Percentiles rank a stretch among this genome's conserved stretches.
These are phyloP conservation scores for Uria aalge DNA, from an alignment of 2,113 vertebrate genomes.

Conservation along the genomic window DNA sequence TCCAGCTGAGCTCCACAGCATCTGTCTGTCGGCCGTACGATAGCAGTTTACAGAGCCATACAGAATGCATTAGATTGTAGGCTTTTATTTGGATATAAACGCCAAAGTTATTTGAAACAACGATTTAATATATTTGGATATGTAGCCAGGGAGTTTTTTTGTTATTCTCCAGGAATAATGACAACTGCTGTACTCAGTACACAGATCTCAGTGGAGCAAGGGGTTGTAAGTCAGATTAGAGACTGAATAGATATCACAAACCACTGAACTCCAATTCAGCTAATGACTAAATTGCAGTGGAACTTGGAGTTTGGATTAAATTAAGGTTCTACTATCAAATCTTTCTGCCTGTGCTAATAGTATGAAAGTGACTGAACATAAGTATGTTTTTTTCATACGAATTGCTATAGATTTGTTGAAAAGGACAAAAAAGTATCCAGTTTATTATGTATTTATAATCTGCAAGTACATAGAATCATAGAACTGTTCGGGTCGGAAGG, in stretches of 20 bases:
- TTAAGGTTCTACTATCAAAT: background rate
- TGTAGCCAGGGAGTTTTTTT: background rate
- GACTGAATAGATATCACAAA: background rate
- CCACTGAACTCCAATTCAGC: background rate
- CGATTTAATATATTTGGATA: background rate
- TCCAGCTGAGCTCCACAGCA: background rate
- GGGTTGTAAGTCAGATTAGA: background rate
- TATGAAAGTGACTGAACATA: background rate
- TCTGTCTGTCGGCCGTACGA: fast-evolving
- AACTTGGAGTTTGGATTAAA: background rate
- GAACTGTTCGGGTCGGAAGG: too few relatives aligned
- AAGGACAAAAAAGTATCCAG: background rate
- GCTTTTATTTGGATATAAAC: background rate
- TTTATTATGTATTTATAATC: background rate
- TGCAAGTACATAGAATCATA: background rate
- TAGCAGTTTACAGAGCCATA: background rate
- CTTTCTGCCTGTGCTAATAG: background rate
- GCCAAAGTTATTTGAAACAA: background rate
- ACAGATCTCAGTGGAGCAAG: background rate
- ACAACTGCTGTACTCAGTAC: background rate
- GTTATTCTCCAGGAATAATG: background rate
- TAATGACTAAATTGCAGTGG: background rate
- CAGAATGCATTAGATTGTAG: background rate
- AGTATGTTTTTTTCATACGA: background rate
- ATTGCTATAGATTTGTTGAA: background rate